Base-by-base conservation (phyloP, 2,113 vertebrate genomes). In the Telmatochromis brichardi region DNA sequence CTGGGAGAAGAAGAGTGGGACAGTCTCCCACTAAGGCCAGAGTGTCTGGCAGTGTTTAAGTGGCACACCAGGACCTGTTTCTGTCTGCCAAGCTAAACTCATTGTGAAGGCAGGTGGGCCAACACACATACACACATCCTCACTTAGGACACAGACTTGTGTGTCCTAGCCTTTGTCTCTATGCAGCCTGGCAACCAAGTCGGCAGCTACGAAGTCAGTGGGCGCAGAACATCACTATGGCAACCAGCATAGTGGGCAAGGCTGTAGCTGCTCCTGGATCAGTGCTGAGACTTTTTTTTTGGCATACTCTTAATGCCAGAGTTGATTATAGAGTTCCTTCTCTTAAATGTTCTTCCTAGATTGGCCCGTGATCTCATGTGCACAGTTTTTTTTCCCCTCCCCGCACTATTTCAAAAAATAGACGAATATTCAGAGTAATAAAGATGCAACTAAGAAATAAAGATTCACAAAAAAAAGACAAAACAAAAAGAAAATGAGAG, bases 41-140 rank as follows among this genome's bases (percentile, higher is more conserved):
- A 91, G 94, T 89, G 95, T 91, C 93, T 95, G 93, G 93, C 93
- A 94, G 93, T 95, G 92, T 94, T 90, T 85, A 93, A 91, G 93
- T 90, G 92, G 92, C 80, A 88, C 90, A 90, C 89, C 93, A 94
- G 92, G 91, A 91, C 90, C 89, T 87, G 90, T 91, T 86, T 91
- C 89, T 90, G 92, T 94, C 94, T 94, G 94, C 95, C 94, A 96
- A 95, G 94, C 91, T 93, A 90, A 93, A 93, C 92, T 91, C 93
- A 93, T 94, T 93, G 94, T 92, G 84, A 86, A 95, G 92, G 91
- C 94, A 96, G 95, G 93, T 95, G 94, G 93, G 89, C 93, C 89
- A 86, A 90, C 93, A 93, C 91, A 89, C 92, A 88, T 28, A 90
- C 89, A 90, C 89, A 93, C 90, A 92, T 87, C 90, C 93, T 92